Conservation (phyloP, 2,113 vertebrate genomes). For the Dromiciops gliroides region DNA sequence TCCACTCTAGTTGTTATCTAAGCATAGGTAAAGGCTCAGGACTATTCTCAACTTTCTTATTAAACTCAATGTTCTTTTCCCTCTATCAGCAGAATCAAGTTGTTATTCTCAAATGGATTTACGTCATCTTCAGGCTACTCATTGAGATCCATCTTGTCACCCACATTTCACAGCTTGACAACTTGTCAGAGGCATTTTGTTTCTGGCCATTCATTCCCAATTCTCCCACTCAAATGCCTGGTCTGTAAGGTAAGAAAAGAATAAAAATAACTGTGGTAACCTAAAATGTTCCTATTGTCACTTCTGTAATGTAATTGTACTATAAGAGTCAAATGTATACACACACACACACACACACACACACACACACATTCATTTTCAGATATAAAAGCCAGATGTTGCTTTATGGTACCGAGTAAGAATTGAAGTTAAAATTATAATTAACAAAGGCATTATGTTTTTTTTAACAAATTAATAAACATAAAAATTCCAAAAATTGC, state of each 20-base stretch:
- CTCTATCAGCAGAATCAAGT: slow-evolving; percentile 71
- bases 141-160: slow-evolving; percentile 64
- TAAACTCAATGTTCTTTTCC: slow-evolving; percentile 64
- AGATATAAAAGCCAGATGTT: slow-evolving; percentile 8
- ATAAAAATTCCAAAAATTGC: background rate
- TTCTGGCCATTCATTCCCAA: slow-evolving; percentile 60
- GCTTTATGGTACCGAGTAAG: slow-evolving; percentile 37
- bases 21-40: background rate
- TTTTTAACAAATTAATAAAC: slow-evolving; percentile 42
- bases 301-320: slow-evolving; percentile 61
- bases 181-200: slow-evolving; percentile 73
- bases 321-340: slow-evolving; percentile 3
- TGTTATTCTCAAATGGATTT: slow-evolving; percentile 76
- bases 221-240: slow-evolving; percentile 66
- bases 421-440: slow-evolving; percentile 2
- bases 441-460: slow-evolving; percentile 31
- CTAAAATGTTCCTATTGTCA: slow-evolving; percentile 69
- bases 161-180: slow-evolving; percentile 69
- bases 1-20: slow-evolving; percentile 47
- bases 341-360: slow-evolving; percentile 23
- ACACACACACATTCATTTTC: background rate
- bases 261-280: slow-evolving; percentile 67
- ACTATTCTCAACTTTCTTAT: slow-evolving; percentile 12
- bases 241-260: slow-evolving; percentile 60
- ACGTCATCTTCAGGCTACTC: slow-evolving; percentile 58